phyloP scores from a whole-genome alignment of 1,140 invertebrate species.

The Drosophila elegans region DNA sequence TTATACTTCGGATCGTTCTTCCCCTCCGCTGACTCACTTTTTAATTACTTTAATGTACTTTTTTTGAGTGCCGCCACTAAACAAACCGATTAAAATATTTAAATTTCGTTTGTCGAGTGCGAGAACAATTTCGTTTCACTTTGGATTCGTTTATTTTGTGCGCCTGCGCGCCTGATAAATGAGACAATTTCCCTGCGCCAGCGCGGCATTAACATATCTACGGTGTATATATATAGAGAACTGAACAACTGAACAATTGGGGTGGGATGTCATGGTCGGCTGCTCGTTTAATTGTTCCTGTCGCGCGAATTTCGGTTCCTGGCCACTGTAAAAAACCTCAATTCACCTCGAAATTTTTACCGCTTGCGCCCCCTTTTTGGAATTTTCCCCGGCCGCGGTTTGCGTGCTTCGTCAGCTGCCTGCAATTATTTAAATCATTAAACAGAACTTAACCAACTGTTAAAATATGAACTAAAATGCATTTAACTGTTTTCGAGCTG shows the following conservation, averaged over 20 bases:
- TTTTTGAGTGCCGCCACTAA: constrained; percentile 32
- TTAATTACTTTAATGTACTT: constrained; percentile 42
- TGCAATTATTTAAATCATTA: constrained; percentile 81
- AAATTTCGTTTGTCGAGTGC: constrained; percentile 67
- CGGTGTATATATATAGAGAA: not conserved
- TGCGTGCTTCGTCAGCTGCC: constrained; percentile 29
- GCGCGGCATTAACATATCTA: constrained; percentile 58
- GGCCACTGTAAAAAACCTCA: constrained; percentile 30
- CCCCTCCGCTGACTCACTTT: not conserved
- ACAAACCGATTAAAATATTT: constrained; percentile 81
- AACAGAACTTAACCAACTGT: constrained; percentile 82
- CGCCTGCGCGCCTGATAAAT: constrained; percentile 78
- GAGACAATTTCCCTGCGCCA: constrained; percentile 65
- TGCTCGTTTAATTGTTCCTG: constrained; percentile 79
- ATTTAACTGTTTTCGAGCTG: constrained; percentile 80
- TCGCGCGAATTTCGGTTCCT: constrained; percentile 75
- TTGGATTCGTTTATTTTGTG: constrained; percentile 31
- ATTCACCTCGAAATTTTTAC: constrained; percentile 14
- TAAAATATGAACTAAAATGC: constrained; percentile 83
- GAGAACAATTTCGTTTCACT: constrained; percentile 53
- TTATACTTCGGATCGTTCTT: not conserved
- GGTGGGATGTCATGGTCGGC: constrained; percentile 58
- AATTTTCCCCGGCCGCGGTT: constrained; percentile 40
- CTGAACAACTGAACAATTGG: constrained; percentile 12
- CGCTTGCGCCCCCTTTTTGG: not conserved